Evolutionary conservation across 2,888 invertebrate species (phyloP).

Genomic region (Apotomis betuletana): DNA sequence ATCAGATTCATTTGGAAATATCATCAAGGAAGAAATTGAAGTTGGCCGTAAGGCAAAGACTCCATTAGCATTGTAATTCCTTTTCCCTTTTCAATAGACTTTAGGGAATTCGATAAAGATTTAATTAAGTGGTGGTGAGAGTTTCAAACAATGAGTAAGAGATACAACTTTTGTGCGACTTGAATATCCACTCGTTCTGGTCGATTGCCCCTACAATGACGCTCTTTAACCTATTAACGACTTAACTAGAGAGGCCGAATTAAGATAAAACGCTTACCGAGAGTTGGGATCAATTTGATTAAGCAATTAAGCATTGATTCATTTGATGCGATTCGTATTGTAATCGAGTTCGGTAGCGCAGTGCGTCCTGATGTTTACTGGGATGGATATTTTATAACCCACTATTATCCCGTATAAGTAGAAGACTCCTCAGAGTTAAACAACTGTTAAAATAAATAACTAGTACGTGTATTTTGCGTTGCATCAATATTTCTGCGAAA

Average conservation of each 20-base stretch:
- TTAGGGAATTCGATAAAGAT: slow-evolving; percentile 62
- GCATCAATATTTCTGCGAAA: too few species aligned
- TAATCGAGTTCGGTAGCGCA: slow-evolving; percentile 9
- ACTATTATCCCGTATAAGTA: too few species aligned
- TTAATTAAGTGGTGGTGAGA: slow-evolving; percentile 55
- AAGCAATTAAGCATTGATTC: slow-evolving; percentile 19
- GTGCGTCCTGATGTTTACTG: background rate
- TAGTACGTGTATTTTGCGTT: too few species aligned
- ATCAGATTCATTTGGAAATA: slow-evolving; percentile 53
- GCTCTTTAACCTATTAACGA: slow-evolving; percentile 39
- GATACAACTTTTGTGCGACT: slow-evolving; percentile 45
- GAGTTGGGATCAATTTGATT: slow-evolving; percentile 21
- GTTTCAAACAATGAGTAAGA: slow-evolving; percentile 53
- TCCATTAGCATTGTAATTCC: slow-evolving; percentile 69
- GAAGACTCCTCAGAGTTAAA: too few species aligned
- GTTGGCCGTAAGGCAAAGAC: slow-evolving; percentile 52
- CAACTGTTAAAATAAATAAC: too few species aligned
- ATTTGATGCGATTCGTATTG: slow-evolving; percentile 15
- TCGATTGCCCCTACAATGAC: slow-evolving; percentile 29
- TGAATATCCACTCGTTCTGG: slow-evolving; percentile 38
- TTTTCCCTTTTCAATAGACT: slow-evolving; percentile 58
- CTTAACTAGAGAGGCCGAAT: slow-evolving; percentile 26
- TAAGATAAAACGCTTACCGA: slow-evolving; percentile 23
- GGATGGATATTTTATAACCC: too few species aligned
- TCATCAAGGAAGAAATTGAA: slow-evolving; percentile 57